These are phyloP conservation scores for Eudyptes chrysolophus DNA, from an alignment of 2,113 vertebrate species.

Conservation along the genomic window DNA sequence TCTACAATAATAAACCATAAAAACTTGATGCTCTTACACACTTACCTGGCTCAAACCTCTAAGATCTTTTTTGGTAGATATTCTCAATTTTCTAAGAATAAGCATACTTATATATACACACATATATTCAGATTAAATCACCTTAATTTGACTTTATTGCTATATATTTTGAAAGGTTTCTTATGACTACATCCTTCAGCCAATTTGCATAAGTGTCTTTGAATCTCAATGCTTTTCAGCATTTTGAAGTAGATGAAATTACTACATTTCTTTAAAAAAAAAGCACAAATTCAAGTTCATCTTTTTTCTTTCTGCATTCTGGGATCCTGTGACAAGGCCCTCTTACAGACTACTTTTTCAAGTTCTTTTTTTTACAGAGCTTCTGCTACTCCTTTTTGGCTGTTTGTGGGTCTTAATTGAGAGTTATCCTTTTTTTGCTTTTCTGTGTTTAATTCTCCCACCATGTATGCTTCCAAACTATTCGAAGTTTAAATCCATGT, in stretches of 20 bases:
- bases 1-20: neutral
- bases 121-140: neutral
- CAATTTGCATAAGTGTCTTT: neutral
- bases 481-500: neutral
- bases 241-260: neutral
- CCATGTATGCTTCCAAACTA: accelerated
- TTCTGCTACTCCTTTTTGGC: neutral
- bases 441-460: neutral
- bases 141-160: neutral
- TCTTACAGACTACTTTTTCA: neutral
- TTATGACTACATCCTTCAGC: neutral
- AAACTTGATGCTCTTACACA: neutral
- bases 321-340: neutral
- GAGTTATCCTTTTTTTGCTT: neutral
- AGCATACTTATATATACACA: too few relatives aligned
- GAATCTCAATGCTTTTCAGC: neutral
- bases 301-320: neutral
- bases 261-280: neutral
- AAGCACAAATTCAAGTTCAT: neutral
- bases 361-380: neutral
- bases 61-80: neutral
- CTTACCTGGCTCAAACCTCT: neutral
- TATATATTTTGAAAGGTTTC: neutral
- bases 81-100: neutral
- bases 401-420: neutral